These are phyloP conservation scores for Tachycineta bicolor DNA, from an alignment of 2,113 vertebrate genomes.

Conservation along the genomic window DNA sequence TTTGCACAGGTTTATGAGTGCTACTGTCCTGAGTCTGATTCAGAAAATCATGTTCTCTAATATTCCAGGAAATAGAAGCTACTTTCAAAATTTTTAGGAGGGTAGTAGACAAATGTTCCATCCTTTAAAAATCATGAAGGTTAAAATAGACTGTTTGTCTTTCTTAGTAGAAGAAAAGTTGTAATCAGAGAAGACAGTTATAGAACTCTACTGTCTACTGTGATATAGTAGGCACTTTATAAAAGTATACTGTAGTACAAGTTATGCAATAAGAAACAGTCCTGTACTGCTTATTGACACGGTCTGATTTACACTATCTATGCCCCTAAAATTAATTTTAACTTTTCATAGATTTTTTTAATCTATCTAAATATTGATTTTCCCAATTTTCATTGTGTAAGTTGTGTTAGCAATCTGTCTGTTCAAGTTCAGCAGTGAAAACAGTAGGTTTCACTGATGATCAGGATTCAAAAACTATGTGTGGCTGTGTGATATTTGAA, in stretches of 20 bases:
- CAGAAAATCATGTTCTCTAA: background rate
- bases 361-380: background rate
- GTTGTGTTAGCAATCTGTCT: background rate
- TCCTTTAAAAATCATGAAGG: background rate
- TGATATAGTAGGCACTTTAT: background rate
- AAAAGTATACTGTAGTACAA: background rate
- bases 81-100: background rate
- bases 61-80: background rate
- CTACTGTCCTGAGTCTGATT: background rate
- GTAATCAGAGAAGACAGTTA: background rate
- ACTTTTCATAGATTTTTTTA: background rate
- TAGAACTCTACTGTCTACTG: background rate
- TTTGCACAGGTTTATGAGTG: background rate
- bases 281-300: background rate
- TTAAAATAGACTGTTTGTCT: background rate
- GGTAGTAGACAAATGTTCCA: background rate
- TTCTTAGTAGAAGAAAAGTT: background rate
- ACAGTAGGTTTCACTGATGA: background rate
- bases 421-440: background rate
- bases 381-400: background rate
- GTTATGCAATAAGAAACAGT: background rate
- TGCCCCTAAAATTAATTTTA: background rate
- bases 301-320: background rate
- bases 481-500: background rate
- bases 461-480: background rate